Evolutionary conservation across 2,797 vertebrate species (phyloP).

Genomic region (Rhodeus uyekii): DNA sequence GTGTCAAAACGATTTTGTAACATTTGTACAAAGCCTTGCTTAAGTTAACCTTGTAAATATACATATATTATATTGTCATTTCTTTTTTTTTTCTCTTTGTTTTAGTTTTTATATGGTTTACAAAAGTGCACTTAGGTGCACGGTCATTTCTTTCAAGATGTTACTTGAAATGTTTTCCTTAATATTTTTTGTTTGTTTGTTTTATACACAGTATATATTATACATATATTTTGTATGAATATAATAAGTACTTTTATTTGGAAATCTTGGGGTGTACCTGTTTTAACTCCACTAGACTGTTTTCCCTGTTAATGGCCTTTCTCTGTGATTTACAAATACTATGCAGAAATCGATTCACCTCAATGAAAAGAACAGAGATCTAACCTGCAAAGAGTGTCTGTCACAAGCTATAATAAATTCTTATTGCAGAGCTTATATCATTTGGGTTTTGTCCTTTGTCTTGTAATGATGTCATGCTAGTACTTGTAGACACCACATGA

Average conservation of each 20-base stretch:
- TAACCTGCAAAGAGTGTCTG: conserved; percentile 54
- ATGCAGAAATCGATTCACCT: conserved; percentile 71
- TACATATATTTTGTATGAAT: conserved; percentile 78
- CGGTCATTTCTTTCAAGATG: conserved; percentile 76
- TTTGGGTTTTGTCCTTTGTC: background rate
- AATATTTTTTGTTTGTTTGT: conserved; percentile 73
- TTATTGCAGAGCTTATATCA: conserved; percentile 53
- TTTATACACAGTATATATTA: conserved; percentile 79
- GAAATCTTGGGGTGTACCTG: conserved; percentile 71
- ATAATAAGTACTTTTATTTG: conserved; percentile 75
- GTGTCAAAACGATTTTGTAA: conserved; percentile 77
- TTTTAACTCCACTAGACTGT: conserved; percentile 66
- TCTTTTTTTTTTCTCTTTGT: conserved; percentile 66
- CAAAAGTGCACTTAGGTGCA: conserved; percentile 75
- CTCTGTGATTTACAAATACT: conserved; percentile 71
- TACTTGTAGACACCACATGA: background rate
- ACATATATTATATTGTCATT: conserved; percentile 73
- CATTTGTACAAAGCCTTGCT: conserved; percentile 86
- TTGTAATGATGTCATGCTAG: background rate
- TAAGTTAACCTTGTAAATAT: conserved; percentile 85
- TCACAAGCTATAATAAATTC: conserved; percentile 59
- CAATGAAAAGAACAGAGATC: conserved; percentile 54
- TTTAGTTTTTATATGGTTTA: conserved; percentile 79
- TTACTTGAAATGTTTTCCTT: conserved; percentile 83
- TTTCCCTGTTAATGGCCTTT: conserved; percentile 72